Percentiles rank a stretch among this genome's conserved stretches.
These are phyloP conservation scores for Heterochromis multidens DNA, from an alignment of 2,113 vertebrate genomes.

Conservation along the genomic window DNA sequence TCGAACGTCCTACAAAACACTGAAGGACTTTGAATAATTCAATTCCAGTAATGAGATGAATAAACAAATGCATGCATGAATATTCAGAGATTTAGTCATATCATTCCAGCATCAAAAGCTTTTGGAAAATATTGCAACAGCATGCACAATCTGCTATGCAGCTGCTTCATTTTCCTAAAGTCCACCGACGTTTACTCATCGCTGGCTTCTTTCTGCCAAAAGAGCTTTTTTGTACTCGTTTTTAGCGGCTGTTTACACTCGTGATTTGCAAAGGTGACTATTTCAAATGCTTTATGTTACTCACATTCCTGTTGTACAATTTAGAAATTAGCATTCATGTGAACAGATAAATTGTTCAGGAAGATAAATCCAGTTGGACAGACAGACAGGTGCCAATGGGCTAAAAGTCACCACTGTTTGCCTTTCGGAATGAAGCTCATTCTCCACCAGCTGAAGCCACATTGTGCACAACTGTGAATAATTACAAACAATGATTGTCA, in stretches of 20 bases:
- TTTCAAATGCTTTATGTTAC: not conserved
- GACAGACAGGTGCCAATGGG: not conserved
- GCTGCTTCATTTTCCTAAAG: slow-evolving; percentile 64
- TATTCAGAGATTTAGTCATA: slow-evolving; percentile 72
- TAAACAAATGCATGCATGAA: slow-evolving; percentile 74
- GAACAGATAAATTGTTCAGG: not conserved
- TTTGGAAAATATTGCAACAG: slow-evolving; percentile 71
- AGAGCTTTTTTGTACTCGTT: not conserved
- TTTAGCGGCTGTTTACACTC: not conserved
- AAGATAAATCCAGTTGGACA: not conserved
- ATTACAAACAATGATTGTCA: not conserved
- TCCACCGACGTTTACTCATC: slow-evolving; percentile 33
- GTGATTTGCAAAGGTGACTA: not conserved
- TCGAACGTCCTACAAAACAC: slow-evolving; percentile 56
- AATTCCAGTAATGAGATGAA: slow-evolving; percentile 60
- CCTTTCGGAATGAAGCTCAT: not conserved
- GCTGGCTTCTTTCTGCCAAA: slow-evolving; percentile 1
- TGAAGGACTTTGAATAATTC: slow-evolving; percentile 70
- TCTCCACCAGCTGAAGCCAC: not conserved
- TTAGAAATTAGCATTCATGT: not conserved
- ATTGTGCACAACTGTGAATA: not conserved
- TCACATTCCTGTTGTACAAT: not conserved
- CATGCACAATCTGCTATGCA: slow-evolving; percentile 67
- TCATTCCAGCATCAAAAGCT: slow-evolving; percentile 66
- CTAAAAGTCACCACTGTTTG: not conserved